Conservation (phyloP, 1,140 invertebrate species). For the Drosophila elegans region DNA sequence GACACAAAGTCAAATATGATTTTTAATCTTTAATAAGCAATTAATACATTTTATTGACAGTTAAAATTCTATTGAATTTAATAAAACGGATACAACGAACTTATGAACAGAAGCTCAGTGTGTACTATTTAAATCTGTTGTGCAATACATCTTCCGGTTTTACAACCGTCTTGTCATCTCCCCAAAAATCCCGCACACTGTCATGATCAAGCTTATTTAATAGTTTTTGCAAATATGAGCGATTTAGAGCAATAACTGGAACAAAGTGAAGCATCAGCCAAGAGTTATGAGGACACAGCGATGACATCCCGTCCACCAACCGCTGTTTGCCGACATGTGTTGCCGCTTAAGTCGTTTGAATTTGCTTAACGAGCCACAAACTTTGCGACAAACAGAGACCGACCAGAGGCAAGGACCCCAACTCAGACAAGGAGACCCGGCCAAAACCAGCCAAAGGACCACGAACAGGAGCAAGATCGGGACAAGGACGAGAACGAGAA, state of each 20-base stretch:
- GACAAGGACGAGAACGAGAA: background rate
- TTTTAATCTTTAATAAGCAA: too few relatives aligned
- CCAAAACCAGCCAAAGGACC: constrained; percentile 4
- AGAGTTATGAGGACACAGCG: constrained; percentile 65
- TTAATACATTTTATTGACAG: too few relatives aligned
- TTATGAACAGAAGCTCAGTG: too few relatives aligned
- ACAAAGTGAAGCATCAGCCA: constrained; percentile 51
- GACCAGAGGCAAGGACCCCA: constrained; percentile 32
- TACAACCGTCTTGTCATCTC: constrained; percentile 18
- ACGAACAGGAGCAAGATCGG: background rate
- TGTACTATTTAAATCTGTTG: background rate
- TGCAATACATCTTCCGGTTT: background rate
- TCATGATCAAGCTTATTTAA: constrained; percentile 67
- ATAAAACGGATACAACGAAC: too few relatives aligned
- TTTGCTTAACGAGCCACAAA: constrained; percentile 83
- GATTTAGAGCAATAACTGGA: constrained; percentile 71
- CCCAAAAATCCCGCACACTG: constrained; percentile 12
- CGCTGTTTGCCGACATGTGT: constrained; percentile 77
- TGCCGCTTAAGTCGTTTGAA: constrained; percentile 83
- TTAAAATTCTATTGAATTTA: too few relatives aligned
- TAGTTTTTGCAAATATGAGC: constrained; percentile 70
- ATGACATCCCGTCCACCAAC: constrained; percentile 34
- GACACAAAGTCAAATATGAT: too few relatives aligned
- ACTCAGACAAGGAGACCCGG: constrained; percentile 1
- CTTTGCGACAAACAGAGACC: constrained; percentile 74